Conservation (phyloP, 2,797 vertebrate species). For the Discoglossus pictus region DNA sequence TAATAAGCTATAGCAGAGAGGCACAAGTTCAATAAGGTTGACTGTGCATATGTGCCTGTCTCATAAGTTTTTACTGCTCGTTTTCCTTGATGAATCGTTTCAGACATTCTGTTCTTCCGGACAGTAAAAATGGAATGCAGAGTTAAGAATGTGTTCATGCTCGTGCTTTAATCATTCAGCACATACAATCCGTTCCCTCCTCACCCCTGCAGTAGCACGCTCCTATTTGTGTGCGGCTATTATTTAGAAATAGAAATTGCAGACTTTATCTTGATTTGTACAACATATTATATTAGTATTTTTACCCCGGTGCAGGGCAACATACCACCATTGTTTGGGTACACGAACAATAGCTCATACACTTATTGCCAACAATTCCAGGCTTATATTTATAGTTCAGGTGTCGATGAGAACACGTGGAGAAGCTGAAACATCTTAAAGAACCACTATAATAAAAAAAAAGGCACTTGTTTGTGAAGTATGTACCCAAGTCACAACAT, state of each 20-base stretch:
- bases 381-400: too few relatives aligned
- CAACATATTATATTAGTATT: too few relatives aligned
- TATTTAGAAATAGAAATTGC: constrained; percentile 24
- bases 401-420: too few relatives aligned
- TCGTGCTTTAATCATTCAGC: constrained; percentile 27
- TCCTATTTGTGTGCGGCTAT: constrained; percentile 9
- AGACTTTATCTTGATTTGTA: background rate
- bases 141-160: constrained; percentile 36
- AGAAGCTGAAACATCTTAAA: too few relatives aligned
- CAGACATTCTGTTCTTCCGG: constrained; percentile 41
- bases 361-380: too few relatives aligned
- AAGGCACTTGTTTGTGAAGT: too few relatives aligned
- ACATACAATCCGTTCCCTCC: background rate
- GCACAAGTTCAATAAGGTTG: constrained; percentile 40
- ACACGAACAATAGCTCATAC: too few relatives aligned
- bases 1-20: constrained; percentile 14
- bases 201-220: background rate
- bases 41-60: constrained; percentile 34
- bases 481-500: too few relatives aligned
- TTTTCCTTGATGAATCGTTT: constrained; percentile 34
- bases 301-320: too few relatives aligned
- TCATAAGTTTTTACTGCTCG: constrained; percentile 42
- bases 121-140: constrained; percentile 39
- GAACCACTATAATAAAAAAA: too few relatives aligned
- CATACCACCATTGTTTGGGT: too few relatives aligned